phyloP scores from a whole-genome alignment of 1,140 invertebrate species.

The Drosophila kikkawai region DNA sequence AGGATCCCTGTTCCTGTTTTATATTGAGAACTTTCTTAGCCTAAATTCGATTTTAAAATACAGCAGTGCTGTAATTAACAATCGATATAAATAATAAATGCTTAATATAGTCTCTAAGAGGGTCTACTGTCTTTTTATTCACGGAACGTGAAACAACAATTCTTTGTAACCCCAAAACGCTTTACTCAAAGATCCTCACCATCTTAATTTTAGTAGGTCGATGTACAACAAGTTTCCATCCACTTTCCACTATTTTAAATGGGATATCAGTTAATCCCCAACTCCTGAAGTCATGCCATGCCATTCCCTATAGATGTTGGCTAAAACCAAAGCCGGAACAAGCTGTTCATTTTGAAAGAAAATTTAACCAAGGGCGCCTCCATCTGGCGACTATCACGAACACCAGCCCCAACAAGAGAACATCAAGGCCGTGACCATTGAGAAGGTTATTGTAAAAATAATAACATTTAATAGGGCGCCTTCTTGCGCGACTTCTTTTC shows the following conservation, averaged over 20 bases:
- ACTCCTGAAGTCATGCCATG: too few relatives aligned
- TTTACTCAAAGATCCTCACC: too few relatives aligned
- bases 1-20: slow-evolving; percentile 13
- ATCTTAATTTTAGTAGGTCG: too few relatives aligned
- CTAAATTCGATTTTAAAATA: slow-evolving; percentile 9
- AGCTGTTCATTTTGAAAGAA: too few relatives aligned
- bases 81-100: slow-evolving; percentile 38
- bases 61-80: slow-evolving; percentile 20
- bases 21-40: slow-evolving; percentile 18
- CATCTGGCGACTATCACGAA: background rate
- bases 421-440: background rate
- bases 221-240: too few relatives aligned
- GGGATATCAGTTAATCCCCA: too few relatives aligned
- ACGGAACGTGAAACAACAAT: too few relatives aligned
- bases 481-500: slow-evolving; percentile 53
- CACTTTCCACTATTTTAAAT: too few relatives aligned
- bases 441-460: background rate
- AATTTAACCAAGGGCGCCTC: too few relatives aligned
- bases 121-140: background rate
- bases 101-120: slow-evolving; percentile 18
- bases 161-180: too few relatives aligned
- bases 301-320: too few relatives aligned
- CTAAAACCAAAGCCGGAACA: too few relatives aligned
- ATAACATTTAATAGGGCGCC: slow-evolving; percentile 49
- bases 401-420: background rate